Evolutionary conservation across 2,888 invertebrate genomes (phyloP), one percentile per base, ranked within the genome.

Genomic region (Pogonocherus hispidulus): DNA sequence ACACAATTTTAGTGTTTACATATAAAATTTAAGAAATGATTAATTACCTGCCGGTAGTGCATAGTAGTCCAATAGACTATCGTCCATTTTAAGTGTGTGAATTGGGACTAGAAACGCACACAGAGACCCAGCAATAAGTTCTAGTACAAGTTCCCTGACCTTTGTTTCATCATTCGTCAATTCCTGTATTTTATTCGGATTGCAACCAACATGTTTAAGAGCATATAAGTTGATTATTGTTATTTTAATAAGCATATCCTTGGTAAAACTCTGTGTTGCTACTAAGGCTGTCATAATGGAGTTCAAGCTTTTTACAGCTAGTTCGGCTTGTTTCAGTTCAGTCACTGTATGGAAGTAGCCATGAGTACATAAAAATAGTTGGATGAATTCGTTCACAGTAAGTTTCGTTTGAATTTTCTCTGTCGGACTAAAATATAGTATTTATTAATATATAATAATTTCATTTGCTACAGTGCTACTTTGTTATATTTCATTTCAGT

Each of bases 181-280:
- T 9, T 84, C 83, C 6, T 67, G 64, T 8, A 79, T 80, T 55
- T 84, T 87, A 65, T 87, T 77, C 14, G 86, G 76, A 68, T 88
- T 86, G 20, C 85, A 86, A 3, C 88, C 87, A 0, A 88, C 82
- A 60, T 91, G 89, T 79, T 90, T 89, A 63, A 93, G 87, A 9
- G 92, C 89, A 87, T 92, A 94, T 60, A 95, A 88, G 81, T 93
- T 91, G 44, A 95, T 91, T 67, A 92, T 90, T 54, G 92, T 88
- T 90, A 95, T 93, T 89, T 94, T 85, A 35, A 94, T 89, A 20
- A 95, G 87, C 75, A 92, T 91, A 86, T 92, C 91, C 0, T 91
- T 89, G 54, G 91, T 91, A 75, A 95, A 92, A 80, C 92, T 91
- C 80, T 94, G 92, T 0, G 94, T 93, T 0, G 93, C 93, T 6